phyloP scores from a whole-genome alignment of 2,888 invertebrate species.

The Cinara cedri region DNA sequence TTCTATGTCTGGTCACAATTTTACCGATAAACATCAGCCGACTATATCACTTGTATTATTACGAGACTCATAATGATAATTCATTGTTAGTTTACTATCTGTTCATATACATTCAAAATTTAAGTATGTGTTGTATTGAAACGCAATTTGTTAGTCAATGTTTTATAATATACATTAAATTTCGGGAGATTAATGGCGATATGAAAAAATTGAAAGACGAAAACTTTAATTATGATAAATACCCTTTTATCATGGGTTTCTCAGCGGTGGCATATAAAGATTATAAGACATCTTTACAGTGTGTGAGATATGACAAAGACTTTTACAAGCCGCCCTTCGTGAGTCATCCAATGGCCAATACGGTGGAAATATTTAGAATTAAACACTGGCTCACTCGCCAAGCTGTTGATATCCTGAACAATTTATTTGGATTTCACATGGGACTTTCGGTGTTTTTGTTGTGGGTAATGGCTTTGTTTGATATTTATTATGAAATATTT shows the following conservation, averaged over 20 bases:
- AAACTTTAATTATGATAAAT: not conserved
- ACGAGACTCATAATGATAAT: not conserved
- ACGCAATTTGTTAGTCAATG: conserved; percentile 53
- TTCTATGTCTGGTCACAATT: conserved; percentile 12
- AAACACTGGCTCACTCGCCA: conserved; percentile 26
- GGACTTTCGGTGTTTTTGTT: conserved; percentile 28
- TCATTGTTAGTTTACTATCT: conserved; percentile 27
- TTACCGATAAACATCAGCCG: conserved; percentile 52
- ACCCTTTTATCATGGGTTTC: conserved; percentile 18
- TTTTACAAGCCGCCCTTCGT: conserved; percentile 7
- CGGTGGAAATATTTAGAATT: conserved; percentile 25
- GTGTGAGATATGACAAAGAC: conserved; percentile 27
- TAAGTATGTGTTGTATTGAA: conserved; percentile 55
- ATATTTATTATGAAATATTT: conserved; percentile 57
- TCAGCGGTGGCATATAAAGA: not conserved
- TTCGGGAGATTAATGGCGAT: conserved; percentile 45
- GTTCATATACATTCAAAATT: conserved; percentile 56
- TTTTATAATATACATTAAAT: conserved; percentile 39
- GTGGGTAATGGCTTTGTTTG: conserved; percentile 54
- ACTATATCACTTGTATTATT: conserved; percentile 8
- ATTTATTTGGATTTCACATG: conserved; percentile 32
- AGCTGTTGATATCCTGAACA: conserved; percentile 2
- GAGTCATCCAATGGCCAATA: conserved; percentile 19
- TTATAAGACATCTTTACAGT: not conserved
- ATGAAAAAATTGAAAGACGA: conserved; percentile 8